Percentiles rank a stretch among this genome's conserved stretches.
Evolutionary conservation across 2,113 vertebrate species (phyloP).

Genomic region (Amazona guildingii): DNA sequence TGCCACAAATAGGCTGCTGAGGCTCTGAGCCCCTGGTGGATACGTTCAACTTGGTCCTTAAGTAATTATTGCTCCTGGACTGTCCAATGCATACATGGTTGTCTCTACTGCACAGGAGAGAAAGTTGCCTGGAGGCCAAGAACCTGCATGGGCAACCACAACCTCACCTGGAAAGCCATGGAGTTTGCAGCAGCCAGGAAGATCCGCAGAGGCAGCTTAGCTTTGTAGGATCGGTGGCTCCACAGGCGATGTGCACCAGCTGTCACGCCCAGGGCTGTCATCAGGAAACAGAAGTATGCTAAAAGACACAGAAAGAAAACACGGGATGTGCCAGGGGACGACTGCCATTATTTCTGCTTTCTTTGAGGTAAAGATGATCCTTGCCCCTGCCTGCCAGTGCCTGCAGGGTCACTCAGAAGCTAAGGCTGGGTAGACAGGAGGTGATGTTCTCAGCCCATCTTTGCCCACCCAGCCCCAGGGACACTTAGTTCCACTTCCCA

Average conservation of each 20-base stretch:
- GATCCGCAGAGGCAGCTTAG: slow-evolving; percentile 81
- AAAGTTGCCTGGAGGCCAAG: neutral
- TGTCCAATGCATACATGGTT: neutral
- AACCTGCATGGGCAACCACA: neutral
- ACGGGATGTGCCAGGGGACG: neutral
- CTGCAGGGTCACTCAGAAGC: neutral
- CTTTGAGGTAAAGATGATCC: neutral
- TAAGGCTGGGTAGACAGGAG: neutral
- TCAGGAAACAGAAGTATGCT: slow-evolving; percentile 79
- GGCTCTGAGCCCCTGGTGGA: neutral
- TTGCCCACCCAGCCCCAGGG: neutral
- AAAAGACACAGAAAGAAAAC: slow-evolving; percentile 63
- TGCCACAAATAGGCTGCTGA: neutral
- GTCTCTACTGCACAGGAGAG: neutral
- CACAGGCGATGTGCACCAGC: slow-evolving; percentile 80
- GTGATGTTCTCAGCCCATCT: neutral
- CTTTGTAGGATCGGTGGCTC: slow-evolving; percentile 85
- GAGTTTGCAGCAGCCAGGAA: slow-evolving; percentile 83
- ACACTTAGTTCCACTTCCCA: rapidly evolving
- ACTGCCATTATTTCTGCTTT: neutral
- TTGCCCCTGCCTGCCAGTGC: rapidly evolving
- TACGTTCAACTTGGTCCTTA: neutral
- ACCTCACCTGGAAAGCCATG: slow-evolving; percentile 84
- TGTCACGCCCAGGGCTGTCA: slow-evolving; percentile 77
- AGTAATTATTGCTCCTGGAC: neutral